phyloP scores from a whole-genome alignment of 2,113 vertebrate species.

The Eretmochelys imbricata region DNA sequence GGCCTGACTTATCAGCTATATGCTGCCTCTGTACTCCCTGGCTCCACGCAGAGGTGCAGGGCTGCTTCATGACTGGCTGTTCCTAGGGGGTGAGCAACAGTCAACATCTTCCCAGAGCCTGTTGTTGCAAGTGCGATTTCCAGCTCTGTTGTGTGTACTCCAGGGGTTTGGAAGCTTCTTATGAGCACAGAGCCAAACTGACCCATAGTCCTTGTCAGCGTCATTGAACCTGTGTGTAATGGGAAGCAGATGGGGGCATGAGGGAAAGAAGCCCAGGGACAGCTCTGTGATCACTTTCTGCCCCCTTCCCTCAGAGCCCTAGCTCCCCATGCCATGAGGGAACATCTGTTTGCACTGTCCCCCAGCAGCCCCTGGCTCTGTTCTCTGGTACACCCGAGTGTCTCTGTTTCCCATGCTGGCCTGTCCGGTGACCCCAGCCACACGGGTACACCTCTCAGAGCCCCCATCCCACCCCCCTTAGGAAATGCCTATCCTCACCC shows the following conservation, averaged over 20 bases:
- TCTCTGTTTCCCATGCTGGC: neutral
- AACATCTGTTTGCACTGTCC: neutral
- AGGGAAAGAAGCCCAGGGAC: neutral
- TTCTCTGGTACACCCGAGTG: neutral
- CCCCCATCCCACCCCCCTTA: neutral
- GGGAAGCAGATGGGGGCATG: neutral
- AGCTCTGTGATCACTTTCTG: neutral
- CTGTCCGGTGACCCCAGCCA: neutral
- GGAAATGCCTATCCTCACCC: neutral
- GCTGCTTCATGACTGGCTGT: neutral
- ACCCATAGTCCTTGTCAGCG: neutral
- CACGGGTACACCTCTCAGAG: neutral
- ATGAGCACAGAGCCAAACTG: neutral
- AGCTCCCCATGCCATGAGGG: neutral
- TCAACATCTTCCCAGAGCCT: neutral
- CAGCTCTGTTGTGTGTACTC: neutral
- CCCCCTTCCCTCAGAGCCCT: neutral
- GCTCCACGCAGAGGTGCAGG: neutral
- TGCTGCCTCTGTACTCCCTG: neutral
- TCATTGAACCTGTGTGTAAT: neutral
- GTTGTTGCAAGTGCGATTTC: neutral
- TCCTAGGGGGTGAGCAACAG: neutral
- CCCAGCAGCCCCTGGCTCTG: neutral
- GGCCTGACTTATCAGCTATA: fast-evolving
- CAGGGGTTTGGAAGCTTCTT: neutral